Base-by-base conservation (phyloP, 2,888 invertebrate genomes). In the Autographa pulchrina region DNA sequence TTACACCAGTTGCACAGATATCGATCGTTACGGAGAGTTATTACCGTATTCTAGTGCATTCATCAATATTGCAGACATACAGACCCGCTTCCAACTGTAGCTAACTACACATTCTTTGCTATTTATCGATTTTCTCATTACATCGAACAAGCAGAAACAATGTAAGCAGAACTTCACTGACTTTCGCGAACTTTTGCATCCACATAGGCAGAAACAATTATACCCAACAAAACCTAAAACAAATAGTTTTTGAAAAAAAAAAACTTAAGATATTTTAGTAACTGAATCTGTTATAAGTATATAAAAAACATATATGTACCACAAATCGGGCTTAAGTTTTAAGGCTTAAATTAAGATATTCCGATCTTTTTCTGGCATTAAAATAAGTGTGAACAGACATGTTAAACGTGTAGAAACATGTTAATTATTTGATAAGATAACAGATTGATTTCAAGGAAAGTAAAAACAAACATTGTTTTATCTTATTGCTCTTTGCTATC, bases 1-100 rank as follows among this genome's bases (percentile, higher is more conserved):
- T 72, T 84, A 63, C 65, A 43, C 62, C 71, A 54, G 68, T 59
- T 83, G 81, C 73, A 79, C 76, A 62, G 71, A 70, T 84, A 83
- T 82, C 65, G 75, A 84, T 84, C 75, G 74, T 35, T 66, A 65
- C 75, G 56, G 43, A 66, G 75, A 71, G 74, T 74, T 67, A 80
- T 73, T 62, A 67, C 54, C 16, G 41, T 74, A 58, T 77, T 75
- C 68, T 67, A 72, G 72, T 66, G 72, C 69, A 76, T 76, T 65
- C 72, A 75, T 80, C 71, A 81, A 77, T 70, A 77, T 65, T 77
- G 71, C 66, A 72, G 41, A 43, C 61, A 16, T 59, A 13, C 32
- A 66, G 54, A 66, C 25, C 54, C 54, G 54, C 54, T 20, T 16
- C 48, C n/a, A 48, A n/a, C 62, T 75, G 56, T 56, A 70, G 31